Percentiles rank a stretch among this genome's conserved stretches.
These are phyloP conservation scores for Peromyscus maniculatus DNA, from an alignment of 2,113 vertebrate genomes.

Conservation along the genomic window DNA sequence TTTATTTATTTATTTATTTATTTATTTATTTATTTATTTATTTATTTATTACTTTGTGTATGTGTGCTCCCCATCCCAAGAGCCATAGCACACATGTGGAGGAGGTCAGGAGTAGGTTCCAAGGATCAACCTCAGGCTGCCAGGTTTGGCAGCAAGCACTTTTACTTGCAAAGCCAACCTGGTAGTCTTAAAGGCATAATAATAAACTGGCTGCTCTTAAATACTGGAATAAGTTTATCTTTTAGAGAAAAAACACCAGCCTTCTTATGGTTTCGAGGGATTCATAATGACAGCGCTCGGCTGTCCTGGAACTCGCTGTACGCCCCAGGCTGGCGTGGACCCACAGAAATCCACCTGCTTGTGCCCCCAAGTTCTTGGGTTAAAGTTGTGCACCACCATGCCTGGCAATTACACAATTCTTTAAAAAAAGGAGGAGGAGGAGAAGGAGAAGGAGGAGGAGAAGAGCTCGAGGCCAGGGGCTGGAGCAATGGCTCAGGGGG, in stretches of 20 bases:
- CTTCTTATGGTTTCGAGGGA: not conserved
- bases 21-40: not conserved
- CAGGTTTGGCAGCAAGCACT: not conserved
- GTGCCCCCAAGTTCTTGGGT: not conserved
- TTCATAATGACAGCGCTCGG: not conserved
- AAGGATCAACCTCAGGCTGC: not conserved
- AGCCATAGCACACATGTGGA: not conserved
- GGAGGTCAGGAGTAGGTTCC: not conserved
- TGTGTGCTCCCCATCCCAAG: not conserved
- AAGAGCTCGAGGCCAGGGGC: not conserved
- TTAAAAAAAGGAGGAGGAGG: too few relatives aligned
- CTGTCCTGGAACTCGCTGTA: not conserved
- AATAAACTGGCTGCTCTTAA: conserved; percentile 18
- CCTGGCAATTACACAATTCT: not conserved
- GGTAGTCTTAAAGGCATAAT: not conserved
- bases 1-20: too few relatives aligned
- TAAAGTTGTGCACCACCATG: not conserved
- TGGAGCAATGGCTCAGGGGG: not conserved
- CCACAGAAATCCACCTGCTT: not conserved
- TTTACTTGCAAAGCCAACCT: not conserved
- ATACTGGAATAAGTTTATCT: not conserved
- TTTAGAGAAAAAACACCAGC: conserved; percentile 19
- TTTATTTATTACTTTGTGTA: not conserved
- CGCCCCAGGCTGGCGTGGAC: not conserved
- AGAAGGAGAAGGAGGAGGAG: not conserved